Evolutionary conservation across 2,888 invertebrate species (phyloP), one percentile per base, ranked within the genome.

Genomic region (Torymus tubicola): DNA sequence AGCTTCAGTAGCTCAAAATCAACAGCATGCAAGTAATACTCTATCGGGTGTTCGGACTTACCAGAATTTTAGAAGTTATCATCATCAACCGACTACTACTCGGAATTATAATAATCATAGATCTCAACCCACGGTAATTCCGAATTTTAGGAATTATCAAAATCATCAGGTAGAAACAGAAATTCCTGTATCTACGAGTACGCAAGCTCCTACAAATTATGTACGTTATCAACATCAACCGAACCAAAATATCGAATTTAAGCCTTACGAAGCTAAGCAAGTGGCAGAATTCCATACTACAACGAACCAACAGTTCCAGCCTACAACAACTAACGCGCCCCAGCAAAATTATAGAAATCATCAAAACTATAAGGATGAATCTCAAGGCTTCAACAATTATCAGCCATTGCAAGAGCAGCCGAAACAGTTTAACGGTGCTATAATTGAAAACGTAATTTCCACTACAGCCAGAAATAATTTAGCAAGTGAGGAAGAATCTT

Each of bases 31-130:
- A 10, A 57, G 13, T 21, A n/a, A 13, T 70, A 83, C 86, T 4
- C 68, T 84, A 0, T 83, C 85, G 8, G 16, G 50, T 61, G 52
- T 58, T 16, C 52, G 69, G 64, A 80, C 52, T 52, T 70, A 74
- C 58, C 79, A 80, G 21, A 24, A 74, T 70, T 50, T 80, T 13
- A 75, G 75, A 65, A 67, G 24, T 64, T 50, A 74, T 58, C 42
- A 69, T 1, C 21, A 42, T 64, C 50, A 64, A 24, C 58, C 64
- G n/a, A 16, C 2, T 24, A 50, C 60, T 55, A 58, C 21, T 14
- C 63, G 53, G 58, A 60, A 72, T 21, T 72, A 60, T 3, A 55
- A 31, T 60, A 78, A 14, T 31, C 42, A 65, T 63, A 24, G 58
- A n/a, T 58, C 65, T 31, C 18, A 57, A 52, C 13, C 78, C 42